Evolutionary conservation across 2,888 invertebrate species (phyloP), one percentile per base, ranked within the genome.

Genomic region (Tricholauxania praeusta): DNA sequence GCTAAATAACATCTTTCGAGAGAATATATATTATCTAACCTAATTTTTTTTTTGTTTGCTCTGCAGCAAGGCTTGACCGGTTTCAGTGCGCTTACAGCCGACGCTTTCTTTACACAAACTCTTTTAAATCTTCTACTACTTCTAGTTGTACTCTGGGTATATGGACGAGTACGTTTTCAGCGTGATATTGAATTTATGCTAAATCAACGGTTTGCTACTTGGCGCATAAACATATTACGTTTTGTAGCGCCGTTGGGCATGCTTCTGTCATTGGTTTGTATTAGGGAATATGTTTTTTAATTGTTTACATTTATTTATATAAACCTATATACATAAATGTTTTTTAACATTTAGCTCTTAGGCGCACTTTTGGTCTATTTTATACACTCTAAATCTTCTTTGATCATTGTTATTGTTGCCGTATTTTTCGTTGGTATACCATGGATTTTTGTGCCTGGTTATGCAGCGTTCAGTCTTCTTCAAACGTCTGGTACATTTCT

Each of bases 91-190:
- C 22, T 83, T n/a, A 48, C 76, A 0, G 12, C 77, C 57, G 79
- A 80, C 53, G 68, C 79, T 0, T 69, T 82, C 0, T 48, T 82
- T 7, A 77, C 75, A 0, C 82, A 84, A 69, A 79, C 80, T 10
- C 0, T 79, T 0, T 72, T 85, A 8, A 83, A 84, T 55, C 55
- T 93, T 10, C 89, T 95, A 72, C 94, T 97, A 85, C 90, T 95
- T 12, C 85, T 94, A 59, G 93, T 94, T 2, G 91, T 96, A 1
- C 91, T 93, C 1, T 96, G 95, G 93, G 91, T 92, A 51, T 96
- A 96, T 81, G 96, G 96, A 79, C 88, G 90, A 4, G 84, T 88
- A 12, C 89, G 89, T 70, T 90, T 93, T 71, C 89, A 90, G 55
- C 86, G 89, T 12, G 94, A 94, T 80, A 86, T 94, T 1, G 89